These are phyloP conservation scores for Hippolais icterina DNA, from an alignment of 2,113 vertebrate species.

Conservation along the genomic window DNA sequence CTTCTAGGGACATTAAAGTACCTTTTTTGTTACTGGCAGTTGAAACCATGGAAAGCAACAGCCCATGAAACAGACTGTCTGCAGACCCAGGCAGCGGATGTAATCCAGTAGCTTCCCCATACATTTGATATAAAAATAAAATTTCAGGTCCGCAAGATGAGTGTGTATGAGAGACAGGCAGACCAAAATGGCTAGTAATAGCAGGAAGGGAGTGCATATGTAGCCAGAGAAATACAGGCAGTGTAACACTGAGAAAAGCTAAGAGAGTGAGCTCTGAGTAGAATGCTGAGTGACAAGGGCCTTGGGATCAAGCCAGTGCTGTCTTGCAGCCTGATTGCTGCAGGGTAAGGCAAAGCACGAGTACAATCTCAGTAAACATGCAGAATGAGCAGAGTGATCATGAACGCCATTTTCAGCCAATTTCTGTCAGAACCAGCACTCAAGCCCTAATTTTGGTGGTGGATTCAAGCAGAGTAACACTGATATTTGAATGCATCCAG, in stretches of 20 bases:
- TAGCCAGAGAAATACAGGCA: background rate
- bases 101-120: background rate
- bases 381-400: background rate
- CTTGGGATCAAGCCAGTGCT: background rate
- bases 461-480: background rate
- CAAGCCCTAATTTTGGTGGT: background rate
- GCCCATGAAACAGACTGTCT: background rate
- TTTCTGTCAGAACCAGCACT: background rate
- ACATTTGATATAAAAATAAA: background rate
- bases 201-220: background rate
- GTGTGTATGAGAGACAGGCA: background rate
- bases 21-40: background rate
- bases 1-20: background rate
- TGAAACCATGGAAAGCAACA: background rate
- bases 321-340: background rate
- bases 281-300: background rate
- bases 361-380: background rate
- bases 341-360: background rate
- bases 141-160: background rate
- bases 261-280: background rate
- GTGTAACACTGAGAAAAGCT: background rate
- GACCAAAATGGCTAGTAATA: background rate
- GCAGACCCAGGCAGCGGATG: background rate
- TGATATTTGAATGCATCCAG: background rate
- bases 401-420: background rate